These are phyloP conservation scores for Patagioenas fasciata DNA, from an alignment of 2,113 vertebrate genomes.

Conservation along the genomic window DNA sequence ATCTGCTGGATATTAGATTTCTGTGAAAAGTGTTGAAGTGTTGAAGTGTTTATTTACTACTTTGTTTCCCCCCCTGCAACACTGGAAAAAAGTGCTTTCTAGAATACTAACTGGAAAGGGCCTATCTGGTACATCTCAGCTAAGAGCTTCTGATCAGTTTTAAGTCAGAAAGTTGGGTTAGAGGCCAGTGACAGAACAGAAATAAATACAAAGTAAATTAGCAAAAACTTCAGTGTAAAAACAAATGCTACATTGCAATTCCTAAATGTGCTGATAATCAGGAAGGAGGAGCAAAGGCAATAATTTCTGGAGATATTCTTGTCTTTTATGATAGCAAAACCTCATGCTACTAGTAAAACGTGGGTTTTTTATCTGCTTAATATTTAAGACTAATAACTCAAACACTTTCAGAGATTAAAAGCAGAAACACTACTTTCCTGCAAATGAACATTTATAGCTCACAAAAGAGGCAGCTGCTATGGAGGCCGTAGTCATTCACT, in stretches of 20 bases:
- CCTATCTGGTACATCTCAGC: background rate
- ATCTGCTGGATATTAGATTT: background rate
- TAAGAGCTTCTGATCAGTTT: background rate
- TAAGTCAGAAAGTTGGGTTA: background rate
- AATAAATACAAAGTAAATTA: constrained; percentile 18
- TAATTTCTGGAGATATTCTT: constrained; percentile 46
- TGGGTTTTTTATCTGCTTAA: background rate
- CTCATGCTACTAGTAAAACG: constrained; percentile 12
- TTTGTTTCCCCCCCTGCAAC: background rate
- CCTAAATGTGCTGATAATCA: constrained; percentile 27
- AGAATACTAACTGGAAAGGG: background rate
- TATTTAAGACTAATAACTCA: constrained; percentile 21
- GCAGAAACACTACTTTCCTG: background rate
- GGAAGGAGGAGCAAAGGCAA: constrained; percentile 21
- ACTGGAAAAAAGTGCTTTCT: background rate
- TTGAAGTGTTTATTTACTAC: background rate
- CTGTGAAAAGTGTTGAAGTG: background rate
- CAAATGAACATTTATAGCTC: background rate
- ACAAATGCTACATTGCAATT: constrained; percentile 15
- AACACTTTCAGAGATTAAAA: background rate
- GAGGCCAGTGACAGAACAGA: background rate
- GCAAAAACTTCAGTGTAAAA: background rate
- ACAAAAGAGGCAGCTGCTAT: background rate
- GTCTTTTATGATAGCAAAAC: constrained; percentile 13
- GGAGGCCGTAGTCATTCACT: background rate